Base-by-base conservation (phyloP, 2,797 vertebrate genomes). In the Aselliscus stoliczkanus region DNA sequence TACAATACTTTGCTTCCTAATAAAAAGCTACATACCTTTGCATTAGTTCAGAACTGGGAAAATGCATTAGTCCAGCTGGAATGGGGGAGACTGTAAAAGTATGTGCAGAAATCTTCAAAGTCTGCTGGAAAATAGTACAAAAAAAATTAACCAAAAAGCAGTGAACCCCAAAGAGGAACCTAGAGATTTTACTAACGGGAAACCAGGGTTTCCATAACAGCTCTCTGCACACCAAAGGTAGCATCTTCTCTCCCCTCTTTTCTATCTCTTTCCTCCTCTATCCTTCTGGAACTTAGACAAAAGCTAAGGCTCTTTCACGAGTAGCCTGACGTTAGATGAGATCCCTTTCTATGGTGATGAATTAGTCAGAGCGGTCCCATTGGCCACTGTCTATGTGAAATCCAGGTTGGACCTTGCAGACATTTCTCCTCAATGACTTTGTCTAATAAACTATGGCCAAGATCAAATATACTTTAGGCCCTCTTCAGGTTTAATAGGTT, bases 231-330 rank as follows among this genome's bases (percentile, higher is more conserved):
- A 15, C 4, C 25, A 75, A 67, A 2, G 3, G 4, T 21, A 64
- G 5, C 5, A 1, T 27, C 27, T 67, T 83, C 1, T 23, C n/a
- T 37, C 21, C 11, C 4, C 5, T 84, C 10, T n/a, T 31, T 52
- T 65, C 23, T 56, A 3, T 13, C 0, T 39, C 17, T 64, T 23
- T 29, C 39, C 4, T 42, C 3, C 17, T 0, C 6, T 4, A 29
- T 31, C 15, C 8, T 64, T 18, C 29, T 62, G n/a, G 23, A 79
- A 62, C 25, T 69, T 23, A n/a, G 20, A 52, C 4, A 52, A 42
- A 93, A 83, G 8, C 0, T 8, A 54, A 65, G 23, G 2, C 4
- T 76, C 9, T 5, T 1, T 69, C 11, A 2, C 5, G 9, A 54
- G 18, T 12, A 47, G 1, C 4, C 23, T 20, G 1, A 31, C 70